Conservation (phyloP, 2,888 invertebrate species). For the Thera obeliscata region DNA sequence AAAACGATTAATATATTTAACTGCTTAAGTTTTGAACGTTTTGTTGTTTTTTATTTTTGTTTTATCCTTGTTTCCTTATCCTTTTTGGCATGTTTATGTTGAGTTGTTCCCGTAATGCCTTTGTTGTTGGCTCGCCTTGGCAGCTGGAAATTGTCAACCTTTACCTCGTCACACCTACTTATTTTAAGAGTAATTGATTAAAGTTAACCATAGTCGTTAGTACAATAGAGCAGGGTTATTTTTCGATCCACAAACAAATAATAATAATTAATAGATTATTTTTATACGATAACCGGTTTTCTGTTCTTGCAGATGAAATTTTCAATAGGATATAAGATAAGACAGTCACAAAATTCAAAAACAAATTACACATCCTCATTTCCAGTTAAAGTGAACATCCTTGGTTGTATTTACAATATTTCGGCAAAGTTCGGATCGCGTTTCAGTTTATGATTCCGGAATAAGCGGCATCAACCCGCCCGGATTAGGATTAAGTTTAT, state of each 20-base stretch:
- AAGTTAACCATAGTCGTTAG: conserved; percentile 83
- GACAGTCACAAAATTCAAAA: conserved; percentile 75
- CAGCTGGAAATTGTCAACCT: conserved; percentile 79
- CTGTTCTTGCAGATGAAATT: conserved; percentile 74
- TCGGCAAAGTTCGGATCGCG: conserved; percentile 75
- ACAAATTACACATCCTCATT: conserved; percentile 72
- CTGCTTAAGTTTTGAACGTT: conserved; percentile 83
- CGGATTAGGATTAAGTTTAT: conserved; percentile 81
- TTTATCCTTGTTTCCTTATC: conserved; percentile 65
- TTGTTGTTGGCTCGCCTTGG: conserved; percentile 61
- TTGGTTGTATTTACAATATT: conserved; percentile 70
- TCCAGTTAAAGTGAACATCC: conserved; percentile 74
- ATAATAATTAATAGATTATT: conserved; percentile 81
- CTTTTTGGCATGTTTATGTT: conserved; percentile 65
- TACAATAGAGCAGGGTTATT: conserved; percentile 85
- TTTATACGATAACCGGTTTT: conserved; percentile 84
- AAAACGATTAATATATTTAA: conserved; percentile 84
- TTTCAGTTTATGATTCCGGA: conserved; percentile 69
- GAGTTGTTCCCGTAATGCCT: conserved; percentile 59
- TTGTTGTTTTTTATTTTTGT: conserved; percentile 78
- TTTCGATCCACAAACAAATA: conserved; percentile 84
- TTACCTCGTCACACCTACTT: conserved; percentile 81
- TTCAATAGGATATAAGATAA: conserved; percentile 72
- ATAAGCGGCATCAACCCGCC: conserved; percentile 42
- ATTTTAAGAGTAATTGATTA: conserved; percentile 83